A percentile compares a stretch with the other conserved stretches of the same genome.
Evolutionary conservation across 2,113 vertebrate species (phyloP).

Genomic region (Hassar affinis): DNA sequence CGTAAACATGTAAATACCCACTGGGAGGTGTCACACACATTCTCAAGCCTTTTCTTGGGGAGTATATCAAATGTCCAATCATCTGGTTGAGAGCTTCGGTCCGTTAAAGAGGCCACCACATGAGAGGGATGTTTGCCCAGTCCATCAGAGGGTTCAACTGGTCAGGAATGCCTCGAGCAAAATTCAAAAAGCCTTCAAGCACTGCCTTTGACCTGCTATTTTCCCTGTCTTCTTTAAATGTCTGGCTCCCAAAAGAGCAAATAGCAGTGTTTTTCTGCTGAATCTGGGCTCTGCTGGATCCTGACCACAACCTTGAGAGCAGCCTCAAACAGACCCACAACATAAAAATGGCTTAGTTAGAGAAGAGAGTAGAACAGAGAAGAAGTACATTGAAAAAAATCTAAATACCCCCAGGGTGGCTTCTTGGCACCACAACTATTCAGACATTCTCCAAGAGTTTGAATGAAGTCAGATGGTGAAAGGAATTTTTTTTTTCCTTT

Average conservation of each 20-base stretch:
- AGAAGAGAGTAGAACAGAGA: slow-evolving; percentile 55
- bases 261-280: slow-evolving; percentile 72
- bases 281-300: slow-evolving; percentile 70
- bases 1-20: slow-evolving; percentile 77
- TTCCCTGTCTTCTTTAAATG: not conserved
- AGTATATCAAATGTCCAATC: slow-evolving; percentile 69
- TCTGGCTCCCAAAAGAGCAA: slow-evolving; percentile 61
- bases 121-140: slow-evolving; percentile 49
- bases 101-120: slow-evolving; percentile 55
- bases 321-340: slow-evolving; percentile 65
- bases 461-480: slow-evolving; percentile 54
- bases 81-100: slow-evolving; percentile 62
- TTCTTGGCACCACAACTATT: slow-evolving; percentile 47
- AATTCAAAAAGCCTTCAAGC: slow-evolving; percentile 34
- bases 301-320: slow-evolving; percentile 76
- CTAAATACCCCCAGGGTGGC: slow-evolving; percentile 54
- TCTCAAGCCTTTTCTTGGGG: slow-evolving; percentile 48
- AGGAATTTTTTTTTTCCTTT: slow-evolving; percentile 24
- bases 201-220: slow-evolving; percentile 25
- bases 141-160: slow-evolving; percentile 64
- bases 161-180: slow-evolving; percentile 60
- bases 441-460: slow-evolving; percentile 49
- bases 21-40: slow-evolving; percentile 63
- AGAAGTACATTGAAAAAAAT: slow-evolving; percentile 42
- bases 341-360: slow-evolving; percentile 59